Evolutionary conservation across 1,140 invertebrate genomes (phyloP).

Genomic region (Papilio machaon): DNA sequence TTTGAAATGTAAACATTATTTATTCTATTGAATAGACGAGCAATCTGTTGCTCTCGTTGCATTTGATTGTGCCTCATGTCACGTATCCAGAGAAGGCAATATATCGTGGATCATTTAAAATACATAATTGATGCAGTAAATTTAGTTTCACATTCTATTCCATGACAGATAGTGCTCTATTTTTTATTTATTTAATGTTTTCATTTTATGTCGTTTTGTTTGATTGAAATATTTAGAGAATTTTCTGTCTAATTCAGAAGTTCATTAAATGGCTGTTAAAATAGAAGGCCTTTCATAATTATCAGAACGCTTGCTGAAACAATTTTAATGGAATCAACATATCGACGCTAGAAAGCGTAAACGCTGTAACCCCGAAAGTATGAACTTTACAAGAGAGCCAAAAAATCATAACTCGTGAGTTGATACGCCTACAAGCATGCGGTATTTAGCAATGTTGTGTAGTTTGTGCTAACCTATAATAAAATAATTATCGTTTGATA

Average conservation of each 20-base stretch:
- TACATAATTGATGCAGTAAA: background rate
- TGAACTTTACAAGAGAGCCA: no score
- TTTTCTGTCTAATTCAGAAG: background rate
- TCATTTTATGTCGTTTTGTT: background rate
- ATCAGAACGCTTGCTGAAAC: slow-evolving; percentile 38
- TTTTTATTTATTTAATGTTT: background rate
- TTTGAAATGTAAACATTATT: background rate
- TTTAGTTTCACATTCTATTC: background rate
- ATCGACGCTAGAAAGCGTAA: no score
- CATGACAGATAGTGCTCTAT: background rate
- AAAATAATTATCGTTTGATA: no score
- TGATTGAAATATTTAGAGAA: background rate
- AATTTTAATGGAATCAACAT: slow-evolving; percentile 55
- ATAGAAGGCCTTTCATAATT: slow-evolving; percentile 42
- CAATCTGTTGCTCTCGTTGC: background rate
- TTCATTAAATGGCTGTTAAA: slow-evolving; percentile 32
- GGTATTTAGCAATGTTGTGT: no score
- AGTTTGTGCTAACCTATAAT: no score
- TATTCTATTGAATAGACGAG: background rate
- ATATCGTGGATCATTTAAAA: background rate
- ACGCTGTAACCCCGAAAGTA: no score
- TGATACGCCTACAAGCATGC: no score
- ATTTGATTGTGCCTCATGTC: background rate
- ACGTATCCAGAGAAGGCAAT: background rate
- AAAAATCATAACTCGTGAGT: no score